phyloP scores from a whole-genome alignment of 2,113 vertebrate species.

The Mastomys coucha region DNA sequence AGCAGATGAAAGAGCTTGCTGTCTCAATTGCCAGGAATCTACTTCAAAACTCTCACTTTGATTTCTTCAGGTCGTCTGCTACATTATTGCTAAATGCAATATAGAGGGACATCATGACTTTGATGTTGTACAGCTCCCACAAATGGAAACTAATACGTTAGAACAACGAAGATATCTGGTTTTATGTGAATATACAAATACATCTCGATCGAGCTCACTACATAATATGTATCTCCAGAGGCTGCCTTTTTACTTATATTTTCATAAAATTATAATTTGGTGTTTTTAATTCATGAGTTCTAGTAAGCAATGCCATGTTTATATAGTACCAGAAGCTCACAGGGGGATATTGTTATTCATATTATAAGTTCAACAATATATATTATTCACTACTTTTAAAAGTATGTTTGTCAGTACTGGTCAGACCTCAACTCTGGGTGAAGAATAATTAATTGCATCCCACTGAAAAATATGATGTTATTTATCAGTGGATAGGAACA shows the following conservation, averaged over 20 bases:
- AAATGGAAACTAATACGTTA: slow-evolving; percentile 88
- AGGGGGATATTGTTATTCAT: background rate
- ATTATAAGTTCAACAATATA: slow-evolving; percentile 32
- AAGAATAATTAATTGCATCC: background rate
- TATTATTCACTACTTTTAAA: background rate
- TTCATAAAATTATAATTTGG: slow-evolving; percentile 72
- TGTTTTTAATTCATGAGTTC: slow-evolving; percentile 76
- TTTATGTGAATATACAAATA: slow-evolving; percentile 84
- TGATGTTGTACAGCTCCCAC: slow-evolving; percentile 88
- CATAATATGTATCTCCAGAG: slow-evolving; percentile 53
- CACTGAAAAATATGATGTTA: background rate
- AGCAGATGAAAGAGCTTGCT: slow-evolving; percentile 91
- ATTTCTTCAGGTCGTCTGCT: slow-evolving; percentile 89
- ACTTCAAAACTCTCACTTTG: slow-evolving; percentile 93
- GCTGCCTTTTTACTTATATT: slow-evolving; percentile 76
- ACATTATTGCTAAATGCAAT: slow-evolving; percentile 91
- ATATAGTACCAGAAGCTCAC: background rate
- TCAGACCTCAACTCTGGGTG: background rate
- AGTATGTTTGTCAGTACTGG: background rate
- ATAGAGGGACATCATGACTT: slow-evolving; percentile 88
- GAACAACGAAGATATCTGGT: slow-evolving; percentile 83
- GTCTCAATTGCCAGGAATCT: slow-evolving; percentile 92
- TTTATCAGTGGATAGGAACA: background rate
- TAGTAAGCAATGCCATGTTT: slow-evolving; percentile 51
- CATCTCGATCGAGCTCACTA: slow-evolving; percentile 74